These are phyloP conservation scores for Enchytraeus crypticus DNA, from an alignment of 2,888 invertebrate genomes.

Conservation along the genomic window DNA sequence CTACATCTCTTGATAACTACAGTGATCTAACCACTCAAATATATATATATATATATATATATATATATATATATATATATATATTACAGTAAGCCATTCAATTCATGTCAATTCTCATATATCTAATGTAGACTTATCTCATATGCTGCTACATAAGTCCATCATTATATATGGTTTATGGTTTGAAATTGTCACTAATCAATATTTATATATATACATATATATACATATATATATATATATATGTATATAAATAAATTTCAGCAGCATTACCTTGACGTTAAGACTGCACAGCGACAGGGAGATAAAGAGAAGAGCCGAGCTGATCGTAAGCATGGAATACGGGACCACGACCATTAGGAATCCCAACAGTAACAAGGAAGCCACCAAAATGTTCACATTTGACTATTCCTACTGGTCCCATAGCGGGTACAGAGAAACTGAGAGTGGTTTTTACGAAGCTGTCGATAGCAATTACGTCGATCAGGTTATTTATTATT, in stretches of 20 bases:
- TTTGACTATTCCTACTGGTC: constrained; percentile 47
- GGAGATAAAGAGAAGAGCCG: neutral
- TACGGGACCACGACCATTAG: constrained; percentile 37
- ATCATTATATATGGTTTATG: too few species aligned
- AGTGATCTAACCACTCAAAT: too few species aligned
- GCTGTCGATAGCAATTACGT: constrained; percentile 36
- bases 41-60: too few species aligned
- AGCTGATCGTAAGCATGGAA: constrained; percentile 39
- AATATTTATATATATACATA: neutral
- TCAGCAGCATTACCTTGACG: neutral
- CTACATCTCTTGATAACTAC: too few species aligned
- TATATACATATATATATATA: neutral
- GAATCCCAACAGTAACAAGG: constrained; percentile 35
- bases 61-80: too few species aligned
- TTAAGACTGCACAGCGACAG: neutral
- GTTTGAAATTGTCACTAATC: neutral
- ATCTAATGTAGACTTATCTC: too few species aligned
- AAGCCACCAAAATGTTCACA: constrained; percentile 32
- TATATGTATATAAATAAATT: neutral
- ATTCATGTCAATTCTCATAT: too few species aligned
- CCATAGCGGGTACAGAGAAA: constrained; percentile 39
- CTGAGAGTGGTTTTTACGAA: constrained; percentile 36
- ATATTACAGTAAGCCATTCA: too few species aligned
- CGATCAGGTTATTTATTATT: constrained; percentile 36
- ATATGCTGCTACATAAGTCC: too few species aligned